Percentiles rank a stretch among this genome's conserved stretches.
These are phyloP conservation scores for Watsonalla cultraria DNA, from an alignment of 2,888 invertebrate genomes.

Conservation along the genomic window DNA sequence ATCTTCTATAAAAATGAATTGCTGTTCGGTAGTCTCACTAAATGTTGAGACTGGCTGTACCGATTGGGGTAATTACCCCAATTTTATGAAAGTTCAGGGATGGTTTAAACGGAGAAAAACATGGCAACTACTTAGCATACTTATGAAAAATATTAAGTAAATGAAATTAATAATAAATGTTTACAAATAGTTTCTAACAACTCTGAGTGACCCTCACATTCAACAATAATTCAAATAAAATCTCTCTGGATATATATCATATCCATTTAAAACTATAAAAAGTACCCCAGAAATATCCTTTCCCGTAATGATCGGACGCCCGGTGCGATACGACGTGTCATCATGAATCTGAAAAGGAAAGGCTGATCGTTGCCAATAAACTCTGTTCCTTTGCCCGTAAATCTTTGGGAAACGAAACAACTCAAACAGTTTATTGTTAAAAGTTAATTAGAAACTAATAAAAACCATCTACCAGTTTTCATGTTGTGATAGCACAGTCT, in stretches of 20 bases:
- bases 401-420: slow-evolving; percentile 2
- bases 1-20: too few species aligned
- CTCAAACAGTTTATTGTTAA: neutral
- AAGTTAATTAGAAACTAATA: neutral
- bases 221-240: neutral
- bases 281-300: neutral
- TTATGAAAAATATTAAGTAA: too few species aligned
- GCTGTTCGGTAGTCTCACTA: too few species aligned
- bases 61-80: too few species aligned
- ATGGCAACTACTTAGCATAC: too few species aligned
- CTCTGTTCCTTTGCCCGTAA: slow-evolving; percentile 5
- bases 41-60: too few species aligned
- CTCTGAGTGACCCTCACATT: neutral
- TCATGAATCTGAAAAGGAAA: slow-evolving; percentile 17
- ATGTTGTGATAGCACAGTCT: neutral
- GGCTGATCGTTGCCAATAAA: slow-evolving; percentile 8
- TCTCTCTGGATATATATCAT: neutral
- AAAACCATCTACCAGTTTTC: too few species aligned
- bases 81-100: too few species aligned
- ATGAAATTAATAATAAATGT: too few species aligned
- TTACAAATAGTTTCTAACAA: too few species aligned
- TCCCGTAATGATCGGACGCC: neutral
- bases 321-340: slow-evolving; percentile 12
- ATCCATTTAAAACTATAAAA: neutral
- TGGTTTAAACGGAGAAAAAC: too few species aligned